Conservation (phyloP, 2,797 vertebrate species). For the Amazona finschi region DNA sequence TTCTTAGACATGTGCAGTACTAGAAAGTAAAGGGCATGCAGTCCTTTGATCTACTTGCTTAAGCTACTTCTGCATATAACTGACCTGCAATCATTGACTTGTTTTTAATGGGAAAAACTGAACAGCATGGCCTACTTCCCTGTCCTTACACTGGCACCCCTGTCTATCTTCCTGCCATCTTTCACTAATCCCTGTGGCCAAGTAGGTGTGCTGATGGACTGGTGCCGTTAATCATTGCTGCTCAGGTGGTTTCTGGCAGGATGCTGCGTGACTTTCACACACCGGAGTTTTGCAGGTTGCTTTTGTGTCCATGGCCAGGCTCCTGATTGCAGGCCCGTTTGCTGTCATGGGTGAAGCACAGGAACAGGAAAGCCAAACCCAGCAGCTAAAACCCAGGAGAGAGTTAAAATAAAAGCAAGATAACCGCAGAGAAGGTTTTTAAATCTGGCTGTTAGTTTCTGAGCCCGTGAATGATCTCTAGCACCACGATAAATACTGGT, state of each 20-base stretch:
- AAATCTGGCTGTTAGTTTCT: neutral
- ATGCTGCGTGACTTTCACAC: neutral
- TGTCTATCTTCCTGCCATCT: neutral
- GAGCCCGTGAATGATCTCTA: neutral
- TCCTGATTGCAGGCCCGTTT: neutral
- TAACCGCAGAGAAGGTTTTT: neutral
- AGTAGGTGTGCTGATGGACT: neutral
- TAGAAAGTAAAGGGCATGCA: neutral
- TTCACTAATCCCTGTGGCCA: neutral
- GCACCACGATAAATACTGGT: neutral
- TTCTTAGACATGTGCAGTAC: neutral
- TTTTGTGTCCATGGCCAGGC: neutral
- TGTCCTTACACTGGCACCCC: neutral
- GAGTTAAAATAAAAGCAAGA: neutral
- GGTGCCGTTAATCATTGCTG: neutral
- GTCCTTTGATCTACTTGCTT: neutral
- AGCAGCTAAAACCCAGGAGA: neutral
- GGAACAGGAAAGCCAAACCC: neutral
- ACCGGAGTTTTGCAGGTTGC: neutral
- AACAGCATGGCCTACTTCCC: neutral
- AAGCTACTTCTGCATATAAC: neutral
- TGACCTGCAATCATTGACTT: neutral
- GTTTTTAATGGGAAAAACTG: neutral
- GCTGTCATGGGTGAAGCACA: neutral
- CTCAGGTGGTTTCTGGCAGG: neutral